Conservation (phyloP, 2,888 invertebrate species). For the Torymus aiolomorphi region DNA sequence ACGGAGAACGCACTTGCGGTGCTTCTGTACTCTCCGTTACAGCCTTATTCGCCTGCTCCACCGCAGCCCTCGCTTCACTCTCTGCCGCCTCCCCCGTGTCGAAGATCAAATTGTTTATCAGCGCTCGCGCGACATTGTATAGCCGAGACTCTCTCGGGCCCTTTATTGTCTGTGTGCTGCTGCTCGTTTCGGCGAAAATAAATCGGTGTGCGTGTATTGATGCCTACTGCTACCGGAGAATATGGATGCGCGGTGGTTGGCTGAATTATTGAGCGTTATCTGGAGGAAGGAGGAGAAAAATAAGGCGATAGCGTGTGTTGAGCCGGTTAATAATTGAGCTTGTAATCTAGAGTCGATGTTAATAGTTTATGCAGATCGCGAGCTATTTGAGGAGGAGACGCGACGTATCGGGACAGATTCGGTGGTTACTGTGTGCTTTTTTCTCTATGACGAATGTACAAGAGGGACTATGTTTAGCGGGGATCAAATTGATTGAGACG, state of each 20-base stretch:
- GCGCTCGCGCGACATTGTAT: conserved; percentile 16
- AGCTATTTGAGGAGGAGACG: too few species aligned
- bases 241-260: background rate
- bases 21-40: conserved; percentile 39
- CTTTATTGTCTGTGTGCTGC: conserved; percentile 15
- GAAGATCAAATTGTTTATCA: conserved; percentile 52
- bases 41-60: conserved; percentile 5
- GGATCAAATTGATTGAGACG: too few species aligned
- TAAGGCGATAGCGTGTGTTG: too few species aligned
- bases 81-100: background rate
- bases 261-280: conserved; percentile 7
- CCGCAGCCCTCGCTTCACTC: background rate
- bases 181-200: background rate
- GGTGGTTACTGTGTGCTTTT: too few species aligned
- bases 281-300: too few species aligned
- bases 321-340: too few species aligned
- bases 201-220: conserved; percentile 2
- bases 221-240: background rate
- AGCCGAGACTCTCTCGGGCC: background rate
- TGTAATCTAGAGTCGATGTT: too few species aligned
- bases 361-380: too few species aligned
- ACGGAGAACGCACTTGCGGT: conserved; percentile 40
- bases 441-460: too few species aligned
- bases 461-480: too few species aligned
- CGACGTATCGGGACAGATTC: too few species aligned